Percentiles rank a stretch among this genome's conserved stretches.
phyloP scores from a whole-genome alignment of 1,140 invertebrate species.

The Lysiphlebus fabarum region DNA sequence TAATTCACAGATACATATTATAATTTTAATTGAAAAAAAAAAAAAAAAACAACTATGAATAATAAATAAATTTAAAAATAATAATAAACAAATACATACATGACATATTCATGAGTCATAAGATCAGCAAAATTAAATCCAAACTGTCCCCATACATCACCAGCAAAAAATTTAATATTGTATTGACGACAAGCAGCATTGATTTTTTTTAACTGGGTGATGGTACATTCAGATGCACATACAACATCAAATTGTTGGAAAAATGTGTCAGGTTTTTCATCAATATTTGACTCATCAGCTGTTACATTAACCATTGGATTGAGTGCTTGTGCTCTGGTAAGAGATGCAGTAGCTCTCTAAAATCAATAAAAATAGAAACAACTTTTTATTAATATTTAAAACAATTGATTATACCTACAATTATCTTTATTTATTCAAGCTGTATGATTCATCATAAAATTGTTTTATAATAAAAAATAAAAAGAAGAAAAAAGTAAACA shows the following conservation, averaged over 20 bases:
- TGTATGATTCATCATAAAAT: background rate
- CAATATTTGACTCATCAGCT: conserved; percentile 64
- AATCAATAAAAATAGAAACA: conserved; percentile 36
- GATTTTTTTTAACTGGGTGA: conserved; percentile 69
- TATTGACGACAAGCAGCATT: conserved; percentile 76
- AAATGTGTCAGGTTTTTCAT: conserved; percentile 67
- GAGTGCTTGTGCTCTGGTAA: conserved; percentile 72
- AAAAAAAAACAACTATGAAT: conserved; percentile 14
- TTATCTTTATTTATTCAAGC: background rate
- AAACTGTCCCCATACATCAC: conserved; percentile 91
- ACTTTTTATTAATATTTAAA: too few relatives aligned
- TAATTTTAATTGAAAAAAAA: conserved; percentile 11
- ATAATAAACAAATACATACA: conserved; percentile 61
- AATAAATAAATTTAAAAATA: conserved; percentile 3
- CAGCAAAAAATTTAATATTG: conserved; percentile 82
- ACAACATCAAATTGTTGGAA: conserved; percentile 83
- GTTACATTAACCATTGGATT: conserved; percentile 91
- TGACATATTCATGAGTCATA: conserved; percentile 78
- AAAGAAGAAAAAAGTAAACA: conserved; percentile 15
- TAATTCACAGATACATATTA: conserved; percentile 8
- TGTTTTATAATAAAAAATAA: conserved; percentile 2
- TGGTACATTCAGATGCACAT: conserved; percentile 72
- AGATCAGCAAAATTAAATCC: conserved; percentile 91
- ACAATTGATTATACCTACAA: too few relatives aligned
- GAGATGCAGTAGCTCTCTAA: conserved; percentile 80